Base-by-base conservation (phyloP, 37 sponge, comb jelly and placozoan genomes). In the Theonella swinhoei region DNA sequence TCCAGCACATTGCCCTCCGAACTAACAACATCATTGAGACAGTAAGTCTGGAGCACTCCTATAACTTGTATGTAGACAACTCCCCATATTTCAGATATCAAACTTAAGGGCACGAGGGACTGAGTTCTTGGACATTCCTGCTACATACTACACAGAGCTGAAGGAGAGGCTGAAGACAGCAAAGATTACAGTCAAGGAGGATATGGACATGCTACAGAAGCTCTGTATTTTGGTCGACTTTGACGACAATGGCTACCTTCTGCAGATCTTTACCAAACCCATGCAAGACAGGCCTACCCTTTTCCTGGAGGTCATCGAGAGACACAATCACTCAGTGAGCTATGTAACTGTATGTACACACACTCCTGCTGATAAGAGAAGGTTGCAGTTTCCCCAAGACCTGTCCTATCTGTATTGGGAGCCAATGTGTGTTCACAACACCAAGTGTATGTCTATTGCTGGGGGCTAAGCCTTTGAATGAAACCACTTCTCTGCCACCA, bases 241-340 rank as follows among this genome's bases (percentile, higher is more conserved):
- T 62, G 99, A 99, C 80, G 99, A 99, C 73, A 85, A 92, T 66
- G 99, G 99, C 39, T 99, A 99, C 85, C 90, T 99, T 67, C 88
- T 99, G 3, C 99, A 99, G 87, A 96, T 99, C 62, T 99, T 99
- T 78, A 93, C 97, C 43, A 96, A 94, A 64, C 99, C 99, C 11
- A 74, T 96, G 84, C 97, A 99, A 70, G 99, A 99, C 70, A 78
- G 99, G 32, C 99, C 99, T 1, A 99, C 99, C 5, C 77, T 99
- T 26, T 99, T 99, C 88, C 54, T 99, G 42, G 99, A 99, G 73
- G 77, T 96, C 38, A 99, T 99, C 20, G 93, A 99, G 72, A 80
- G 99, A 36, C 90, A 94, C 77, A 99, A 99, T 83, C 99, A 99
- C 69, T 80, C 83, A 32, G 96, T 93, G 42, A 75, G 85, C 43